Base-by-base conservation (phyloP, 2,113 vertebrate genomes). In the Callaeas wilsoni region DNA sequence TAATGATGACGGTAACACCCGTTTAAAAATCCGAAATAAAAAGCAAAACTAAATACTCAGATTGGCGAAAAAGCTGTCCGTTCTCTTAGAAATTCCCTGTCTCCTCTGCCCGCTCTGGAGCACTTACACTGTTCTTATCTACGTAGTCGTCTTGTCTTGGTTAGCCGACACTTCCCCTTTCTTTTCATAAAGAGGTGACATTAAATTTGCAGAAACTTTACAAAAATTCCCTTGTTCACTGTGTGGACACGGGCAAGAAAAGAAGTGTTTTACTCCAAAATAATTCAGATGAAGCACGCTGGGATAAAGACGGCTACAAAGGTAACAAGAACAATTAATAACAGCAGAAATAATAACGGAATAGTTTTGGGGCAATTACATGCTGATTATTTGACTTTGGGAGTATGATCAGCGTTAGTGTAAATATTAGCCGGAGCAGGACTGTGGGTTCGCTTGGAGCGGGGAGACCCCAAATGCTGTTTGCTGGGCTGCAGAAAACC, bases 1-100 rank as follows among this genome's bases (percentile, higher is more conserved):
- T 84, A 97, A 94, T 56, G 62, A 84, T 75, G 91, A 93, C 74
- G 82, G 82, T 55, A 96, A 88, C 96, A 91, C 90, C 49, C 65
- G 78, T 65, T 83, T 85, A 85, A 91, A 98, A 96, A 76, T 18
- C 56, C 59, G 56, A 92, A 88, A 84, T 44, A 70, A 92, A 93
- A 77, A 89, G 30, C 15, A 69, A 86, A 70, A 6, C 13, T 30
- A 44, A 67, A 49, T 55, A 60, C 30, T 94, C 59, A 65, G 33
- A 67, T 35, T 1, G 16, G 22, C 16, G 8, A 16, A 30, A 68
- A 86, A 77, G 5, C 56, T 53, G 19, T 17, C 32, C 2, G 0
- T 80, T 71, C 33, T 65, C 12, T 53, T 49, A 9, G 32, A 18
- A 41, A 50, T 52, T 47, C 46, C n/a, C 25, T 16, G 27, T 67